These are phyloP conservation scores for Xenopus tropicalis DNA, from an alignment of 2,113 vertebrate species.

Conservation along the genomic window DNA sequence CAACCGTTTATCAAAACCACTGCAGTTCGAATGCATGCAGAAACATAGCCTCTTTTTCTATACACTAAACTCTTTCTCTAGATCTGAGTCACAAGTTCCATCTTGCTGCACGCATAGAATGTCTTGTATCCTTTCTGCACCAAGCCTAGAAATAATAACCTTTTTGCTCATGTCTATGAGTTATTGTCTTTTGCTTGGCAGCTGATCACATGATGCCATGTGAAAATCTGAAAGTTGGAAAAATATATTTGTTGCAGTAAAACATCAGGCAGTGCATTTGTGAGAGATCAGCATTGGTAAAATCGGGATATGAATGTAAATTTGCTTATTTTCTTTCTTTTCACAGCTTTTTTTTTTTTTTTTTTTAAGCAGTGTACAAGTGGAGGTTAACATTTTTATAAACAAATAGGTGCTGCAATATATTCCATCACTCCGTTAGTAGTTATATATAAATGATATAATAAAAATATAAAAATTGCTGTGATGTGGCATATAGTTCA, in stretches of 20 bases:
- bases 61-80: slow-evolving; percentile 39
- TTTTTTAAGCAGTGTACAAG: too few species aligned
- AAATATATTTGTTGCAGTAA: too few species aligned
- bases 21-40: slow-evolving; percentile 17
- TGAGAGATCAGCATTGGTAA: too few species aligned
- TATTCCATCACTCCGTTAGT: too few species aligned
- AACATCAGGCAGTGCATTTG: too few species aligned
- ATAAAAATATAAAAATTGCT: too few species aligned
- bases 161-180: not conserved
- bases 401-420: too few species aligned
- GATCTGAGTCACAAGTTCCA: slow-evolving; percentile 43
- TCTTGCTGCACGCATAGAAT: slow-evolving; percentile 18
- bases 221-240: too few species aligned
- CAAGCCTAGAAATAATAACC: slow-evolving; percentile 9
- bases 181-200: not conserved
- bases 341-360: not conserved
- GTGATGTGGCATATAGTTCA: too few species aligned
- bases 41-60: slow-evolving; percentile 22
- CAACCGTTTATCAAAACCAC: slow-evolving; percentile 41
- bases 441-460: too few species aligned
- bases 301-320: not conserved
- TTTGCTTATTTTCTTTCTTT: slow-evolving; percentile 17
- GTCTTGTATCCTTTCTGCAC: not conserved
- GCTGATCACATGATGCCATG: too few species aligned
- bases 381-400: too few species aligned